These are phyloP conservation scores for Ceratosolen solmsi DNA, from an alignment of 1,140 invertebrate species.

Conservation along the genomic window DNA sequence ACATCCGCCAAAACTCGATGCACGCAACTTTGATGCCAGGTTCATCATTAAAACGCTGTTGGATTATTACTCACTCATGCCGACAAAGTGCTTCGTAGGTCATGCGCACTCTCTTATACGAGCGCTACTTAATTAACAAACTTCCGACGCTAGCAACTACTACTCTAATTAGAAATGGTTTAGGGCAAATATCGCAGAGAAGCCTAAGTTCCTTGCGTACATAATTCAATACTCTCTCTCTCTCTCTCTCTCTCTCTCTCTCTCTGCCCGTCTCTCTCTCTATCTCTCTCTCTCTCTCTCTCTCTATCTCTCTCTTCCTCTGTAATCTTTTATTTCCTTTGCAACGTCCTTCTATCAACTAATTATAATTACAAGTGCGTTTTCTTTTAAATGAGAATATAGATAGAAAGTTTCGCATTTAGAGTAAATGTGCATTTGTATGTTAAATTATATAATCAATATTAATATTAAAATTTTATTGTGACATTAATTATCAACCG, in stretches of 20 bases:
- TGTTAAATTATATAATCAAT: too few relatives aligned
- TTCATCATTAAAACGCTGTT: slow-evolving; percentile 33
- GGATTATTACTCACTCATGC: not conserved
- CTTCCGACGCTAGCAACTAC: slow-evolving; percentile 9
- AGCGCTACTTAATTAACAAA: slow-evolving; percentile 50
- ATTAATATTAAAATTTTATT: too few relatives aligned
- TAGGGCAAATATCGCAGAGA: slow-evolving; percentile 23
- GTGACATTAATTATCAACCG: too few relatives aligned
- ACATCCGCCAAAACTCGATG: not conserved
- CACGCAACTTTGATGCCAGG: slow-evolving; percentile 13
- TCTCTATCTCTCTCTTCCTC: too few relatives aligned
- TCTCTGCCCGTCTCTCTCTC: too few relatives aligned
- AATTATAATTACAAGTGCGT: too few relatives aligned
- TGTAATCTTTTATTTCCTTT: too few relatives aligned
- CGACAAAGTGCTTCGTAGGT: slow-evolving; percentile 36
- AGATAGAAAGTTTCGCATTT: too few relatives aligned
- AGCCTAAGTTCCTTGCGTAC: slow-evolving; percentile 2
- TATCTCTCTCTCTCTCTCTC: too few relatives aligned
- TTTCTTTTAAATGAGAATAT: too few relatives aligned
- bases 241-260: not conserved
- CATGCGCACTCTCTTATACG: slow-evolving; percentile 2
- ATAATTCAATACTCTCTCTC: slow-evolving; percentile 17
- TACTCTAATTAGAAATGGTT: slow-evolving; percentile 48
- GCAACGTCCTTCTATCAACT: too few relatives aligned
- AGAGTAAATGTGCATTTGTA: too few relatives aligned